These are phyloP conservation scores for Balaeniceps rex DNA, from an alignment of 2,113 vertebrate species.

Conservation along the genomic window DNA sequence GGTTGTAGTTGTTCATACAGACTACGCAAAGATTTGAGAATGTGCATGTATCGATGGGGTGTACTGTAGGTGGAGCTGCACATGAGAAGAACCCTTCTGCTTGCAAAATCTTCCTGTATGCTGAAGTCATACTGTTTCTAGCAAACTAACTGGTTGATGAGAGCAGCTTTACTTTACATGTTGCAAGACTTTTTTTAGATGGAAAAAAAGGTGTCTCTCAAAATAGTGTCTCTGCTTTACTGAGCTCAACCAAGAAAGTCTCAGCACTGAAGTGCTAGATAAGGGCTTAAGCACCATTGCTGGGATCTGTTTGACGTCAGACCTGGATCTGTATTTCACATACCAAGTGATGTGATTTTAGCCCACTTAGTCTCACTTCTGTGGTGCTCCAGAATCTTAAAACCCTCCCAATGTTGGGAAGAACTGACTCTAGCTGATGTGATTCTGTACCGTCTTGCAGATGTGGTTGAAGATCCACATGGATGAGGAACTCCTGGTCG, in stretches of 20 bases:
- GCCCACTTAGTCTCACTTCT: neutral
- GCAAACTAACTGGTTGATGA: neutral
- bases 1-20: neutral
- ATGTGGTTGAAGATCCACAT: neutral
- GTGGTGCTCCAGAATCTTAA: neutral
- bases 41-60: neutral
- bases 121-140: neutral
- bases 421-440: neutral
- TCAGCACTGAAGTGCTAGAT: neutral
- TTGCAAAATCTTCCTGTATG: neutral
- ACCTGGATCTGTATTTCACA: neutral
- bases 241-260: neutral
- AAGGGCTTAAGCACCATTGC: neutral
- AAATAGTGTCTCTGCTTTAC: neutral
- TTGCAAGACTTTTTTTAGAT: neutral
- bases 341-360: neutral
- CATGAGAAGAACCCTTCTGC: neutral
- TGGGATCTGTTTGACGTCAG: neutral
- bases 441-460: neutral
- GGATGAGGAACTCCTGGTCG: neutral
- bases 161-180: neutral
- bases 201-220: neutral
- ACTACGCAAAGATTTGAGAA: neutral
- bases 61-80: neutral
- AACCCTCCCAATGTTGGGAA: neutral